Conservation (phyloP, 1,140 invertebrate species). For the Leptopilina clavipes region DNA sequence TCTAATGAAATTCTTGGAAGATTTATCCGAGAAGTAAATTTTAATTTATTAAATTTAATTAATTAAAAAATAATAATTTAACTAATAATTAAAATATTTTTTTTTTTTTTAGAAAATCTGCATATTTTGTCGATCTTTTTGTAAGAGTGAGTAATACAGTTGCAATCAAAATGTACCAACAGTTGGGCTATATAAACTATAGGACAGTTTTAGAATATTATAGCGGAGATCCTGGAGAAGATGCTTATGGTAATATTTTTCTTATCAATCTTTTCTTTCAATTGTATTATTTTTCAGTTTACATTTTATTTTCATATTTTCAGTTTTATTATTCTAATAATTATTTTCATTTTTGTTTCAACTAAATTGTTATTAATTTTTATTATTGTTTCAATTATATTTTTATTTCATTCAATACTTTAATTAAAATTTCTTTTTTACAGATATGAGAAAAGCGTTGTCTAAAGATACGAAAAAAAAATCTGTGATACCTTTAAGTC, state of each 20-base stretch:
- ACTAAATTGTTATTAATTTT: slow-evolving; percentile 38
- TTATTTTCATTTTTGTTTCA: background rate
- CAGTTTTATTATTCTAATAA: slow-evolving; percentile 32
- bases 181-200: slow-evolving; percentile 98
- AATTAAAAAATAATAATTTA: slow-evolving; percentile 6
- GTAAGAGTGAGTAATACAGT: slow-evolving; percentile 98
- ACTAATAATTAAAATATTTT: slow-evolving; percentile 27
- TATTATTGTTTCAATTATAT: no score
- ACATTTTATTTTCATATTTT: slow-evolving; percentile 21
- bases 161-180: slow-evolving; percentile 98
- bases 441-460: slow-evolving; percentile 99
- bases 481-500: slow-evolving; percentile 93
- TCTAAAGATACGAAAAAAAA: slow-evolving; percentile 94
- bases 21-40: slow-evolving; percentile 94
- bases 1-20: slow-evolving; percentile 96
- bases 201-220: slow-evolving; percentile 98
- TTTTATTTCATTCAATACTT: background rate
- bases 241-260: slow-evolving; percentile 92
- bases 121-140: slow-evolving; percentile 99
- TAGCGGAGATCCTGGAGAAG: slow-evolving; percentile 96
- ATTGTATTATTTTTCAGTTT: no score
- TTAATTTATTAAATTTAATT: slow-evolving; percentile 12
- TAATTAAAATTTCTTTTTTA: slow-evolving; percentile 39
- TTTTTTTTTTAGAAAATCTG: slow-evolving; percentile 88
- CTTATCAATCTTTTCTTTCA: no score